phyloP scores from a whole-genome alignment of 2,888 invertebrate species.

The Drosophila trichaetosa region DNA sequence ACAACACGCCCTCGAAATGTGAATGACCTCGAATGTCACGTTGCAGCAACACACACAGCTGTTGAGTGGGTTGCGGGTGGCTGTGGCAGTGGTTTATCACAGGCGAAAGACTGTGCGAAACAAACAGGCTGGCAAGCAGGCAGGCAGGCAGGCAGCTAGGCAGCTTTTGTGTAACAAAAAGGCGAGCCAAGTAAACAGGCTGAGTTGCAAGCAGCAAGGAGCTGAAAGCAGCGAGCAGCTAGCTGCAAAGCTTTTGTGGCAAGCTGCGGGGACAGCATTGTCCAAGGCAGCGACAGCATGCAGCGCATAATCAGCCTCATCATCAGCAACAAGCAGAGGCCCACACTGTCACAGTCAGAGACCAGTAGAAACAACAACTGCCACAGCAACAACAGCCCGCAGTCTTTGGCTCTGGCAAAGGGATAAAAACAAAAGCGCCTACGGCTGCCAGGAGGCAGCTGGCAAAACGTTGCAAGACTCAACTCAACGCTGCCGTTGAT shows the following conservation, averaged over 20 bases:
- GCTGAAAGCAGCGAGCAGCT: slow-evolving; percentile 21
- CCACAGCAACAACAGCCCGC: slow-evolving; percentile 38
- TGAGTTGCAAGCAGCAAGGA: slow-evolving; percentile 18
- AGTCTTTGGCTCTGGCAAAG: slow-evolving; percentile 58
- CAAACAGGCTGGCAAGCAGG: slow-evolving; percentile 48
- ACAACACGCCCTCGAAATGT: slow-evolving; percentile 84
- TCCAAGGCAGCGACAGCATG: slow-evolving; percentile 56
- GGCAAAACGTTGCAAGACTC: slow-evolving; percentile 23
- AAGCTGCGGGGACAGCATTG: slow-evolving; percentile 42
- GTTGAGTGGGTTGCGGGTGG: slow-evolving; percentile 7
- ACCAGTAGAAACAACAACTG: slow-evolving; percentile 35
- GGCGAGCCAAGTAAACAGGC: slow-evolving; percentile 52
- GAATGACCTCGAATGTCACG: slow-evolving; percentile 84
- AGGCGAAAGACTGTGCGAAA: slow-evolving; percentile 46
- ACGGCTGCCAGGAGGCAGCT: slow-evolving; percentile 51
- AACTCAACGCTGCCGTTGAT: slow-evolving; percentile 65
- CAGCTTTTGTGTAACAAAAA: slow-evolving; percentile 69
- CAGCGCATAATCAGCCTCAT: slow-evolving; percentile 10
- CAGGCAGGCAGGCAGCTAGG: slow-evolving; percentile 2
- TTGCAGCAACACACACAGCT: slow-evolving; percentile 43
- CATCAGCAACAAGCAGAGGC: slow-evolving; percentile 46
- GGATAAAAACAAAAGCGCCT: slow-evolving; percentile 68
- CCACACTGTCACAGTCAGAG: slow-evolving; percentile 54
- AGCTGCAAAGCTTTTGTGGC: slow-evolving; percentile 47
- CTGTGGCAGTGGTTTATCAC: slow-evolving; percentile 62